Evolutionary conservation across 2,113 vertebrate species (phyloP).

Genomic region (Sturnus vulgaris): DNA sequence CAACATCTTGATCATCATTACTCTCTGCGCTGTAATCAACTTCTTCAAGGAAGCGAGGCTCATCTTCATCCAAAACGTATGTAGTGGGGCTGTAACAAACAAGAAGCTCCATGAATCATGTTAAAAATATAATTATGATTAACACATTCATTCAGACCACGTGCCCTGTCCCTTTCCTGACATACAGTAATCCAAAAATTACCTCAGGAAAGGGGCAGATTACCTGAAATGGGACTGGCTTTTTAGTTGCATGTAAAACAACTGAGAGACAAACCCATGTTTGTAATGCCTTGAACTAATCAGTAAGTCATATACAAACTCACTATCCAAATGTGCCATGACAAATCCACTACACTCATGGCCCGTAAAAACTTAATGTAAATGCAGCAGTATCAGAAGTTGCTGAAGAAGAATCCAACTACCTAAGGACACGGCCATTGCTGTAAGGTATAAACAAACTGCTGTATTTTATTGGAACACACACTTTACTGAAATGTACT

Average conservation of each 20-base stretch:
- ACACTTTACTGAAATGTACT: background rate
- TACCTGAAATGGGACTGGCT: background rate
- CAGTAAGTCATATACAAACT: background rate
- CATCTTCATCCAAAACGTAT: slow-evolving; percentile 93
- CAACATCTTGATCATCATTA: slow-evolving; percentile 85
- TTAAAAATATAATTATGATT: background rate
- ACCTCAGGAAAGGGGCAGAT: background rate
- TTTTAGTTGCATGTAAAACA: background rate
- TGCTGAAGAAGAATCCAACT: background rate
- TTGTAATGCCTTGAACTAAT: background rate
- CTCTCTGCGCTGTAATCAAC: slow-evolving; percentile 98
- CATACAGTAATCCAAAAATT: background rate
- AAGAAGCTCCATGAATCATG: background rate
- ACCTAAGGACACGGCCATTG: background rate
- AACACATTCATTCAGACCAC: background rate
- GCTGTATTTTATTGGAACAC: background rate
- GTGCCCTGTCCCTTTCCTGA: background rate
- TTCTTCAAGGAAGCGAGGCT: slow-evolving; percentile 93
- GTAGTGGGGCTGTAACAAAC: slow-evolving; percentile 83
- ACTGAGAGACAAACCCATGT: background rate
- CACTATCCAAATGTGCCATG: background rate
- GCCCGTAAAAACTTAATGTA: background rate
- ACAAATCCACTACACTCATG: background rate
- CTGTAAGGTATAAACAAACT: background rate
- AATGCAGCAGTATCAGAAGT: background rate